These are phyloP conservation scores for Drosophila antonietae DNA, from an alignment of 2,888 invertebrate genomes.

Conservation along the genomic window DNA sequence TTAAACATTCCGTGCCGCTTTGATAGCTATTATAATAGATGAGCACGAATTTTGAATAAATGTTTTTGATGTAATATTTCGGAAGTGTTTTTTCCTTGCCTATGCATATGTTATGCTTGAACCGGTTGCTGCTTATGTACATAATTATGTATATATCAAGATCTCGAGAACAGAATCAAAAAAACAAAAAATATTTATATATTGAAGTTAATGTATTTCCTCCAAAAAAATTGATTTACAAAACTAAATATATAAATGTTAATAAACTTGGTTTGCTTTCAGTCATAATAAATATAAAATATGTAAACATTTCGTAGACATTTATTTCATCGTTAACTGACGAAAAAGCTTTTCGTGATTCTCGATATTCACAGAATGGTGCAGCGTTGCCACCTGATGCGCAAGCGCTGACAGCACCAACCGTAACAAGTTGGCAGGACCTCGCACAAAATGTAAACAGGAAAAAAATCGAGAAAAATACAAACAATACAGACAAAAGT, in stretches of 20 bases:
- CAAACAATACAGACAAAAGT: conserved; percentile 79
- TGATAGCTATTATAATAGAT: conserved; percentile 27
- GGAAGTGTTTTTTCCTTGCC: neutral
- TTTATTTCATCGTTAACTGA: neutral
- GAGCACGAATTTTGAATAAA: conserved; percentile 71
- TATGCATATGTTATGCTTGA: neutral
- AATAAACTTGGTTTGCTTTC: neutral
- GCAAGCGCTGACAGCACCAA: conserved; percentile 32
- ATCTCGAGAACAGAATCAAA: neutral
- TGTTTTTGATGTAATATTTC: conserved; percentile 21
- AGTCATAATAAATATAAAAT: neutral
- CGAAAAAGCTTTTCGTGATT: conserved; percentile 13
- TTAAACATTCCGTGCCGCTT: conserved; percentile 69
- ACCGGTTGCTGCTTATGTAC: neutral
- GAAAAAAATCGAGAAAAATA: conserved; percentile 78
- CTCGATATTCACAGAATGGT: conserved; percentile 9
- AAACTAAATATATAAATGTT: neutral
- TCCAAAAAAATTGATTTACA: neutral
- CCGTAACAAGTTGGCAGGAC: conserved; percentile 47
- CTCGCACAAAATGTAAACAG: conserved; percentile 70
- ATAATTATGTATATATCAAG: neutral
- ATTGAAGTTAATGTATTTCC: neutral
- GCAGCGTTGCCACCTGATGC: conserved; percentile 50
- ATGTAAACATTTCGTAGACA: neutral
- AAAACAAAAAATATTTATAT: neutral